Conservation (phyloP, 2,888 invertebrate species). For the Frankliniella intonsa region DNA sequence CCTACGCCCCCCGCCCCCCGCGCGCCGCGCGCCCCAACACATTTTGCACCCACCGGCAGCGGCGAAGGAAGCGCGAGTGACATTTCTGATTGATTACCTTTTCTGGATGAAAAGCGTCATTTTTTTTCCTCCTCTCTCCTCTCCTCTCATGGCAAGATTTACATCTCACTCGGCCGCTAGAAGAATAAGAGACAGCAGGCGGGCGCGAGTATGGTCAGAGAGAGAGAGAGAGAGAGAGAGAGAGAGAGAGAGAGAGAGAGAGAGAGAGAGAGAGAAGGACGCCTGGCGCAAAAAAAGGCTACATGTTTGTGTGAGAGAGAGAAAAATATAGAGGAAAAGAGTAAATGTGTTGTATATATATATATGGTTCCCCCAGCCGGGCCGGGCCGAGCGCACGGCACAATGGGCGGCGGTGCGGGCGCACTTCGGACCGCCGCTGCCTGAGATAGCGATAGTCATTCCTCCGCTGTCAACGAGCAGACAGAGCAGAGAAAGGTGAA, state of each 20-base stretch:
- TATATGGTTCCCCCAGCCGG: no score
- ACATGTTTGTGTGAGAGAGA: not conserved
- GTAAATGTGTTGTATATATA: no score
- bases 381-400: not conserved
- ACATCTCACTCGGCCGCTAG: not conserved
- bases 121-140: not conserved
- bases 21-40: not conserved
- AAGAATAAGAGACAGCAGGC: not conserved
- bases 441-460: not conserved
- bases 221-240: no score
- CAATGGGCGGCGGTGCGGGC: not conserved
- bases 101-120: not conserved
- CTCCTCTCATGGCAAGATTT: not conserved
- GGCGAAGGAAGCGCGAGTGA: not conserved
- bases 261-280: no score
- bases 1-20: no score
- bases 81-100: not conserved
- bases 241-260: no score
- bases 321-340: not conserved
- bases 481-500: not conserved
- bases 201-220: not conserved
- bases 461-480: not conserved
- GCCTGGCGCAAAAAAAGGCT: not conserved
- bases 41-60: not conserved
- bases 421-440: not conserved